phyloP scores from a whole-genome alignment of 2,888 invertebrate species.

The Teinopalpus imperialis region DNA sequence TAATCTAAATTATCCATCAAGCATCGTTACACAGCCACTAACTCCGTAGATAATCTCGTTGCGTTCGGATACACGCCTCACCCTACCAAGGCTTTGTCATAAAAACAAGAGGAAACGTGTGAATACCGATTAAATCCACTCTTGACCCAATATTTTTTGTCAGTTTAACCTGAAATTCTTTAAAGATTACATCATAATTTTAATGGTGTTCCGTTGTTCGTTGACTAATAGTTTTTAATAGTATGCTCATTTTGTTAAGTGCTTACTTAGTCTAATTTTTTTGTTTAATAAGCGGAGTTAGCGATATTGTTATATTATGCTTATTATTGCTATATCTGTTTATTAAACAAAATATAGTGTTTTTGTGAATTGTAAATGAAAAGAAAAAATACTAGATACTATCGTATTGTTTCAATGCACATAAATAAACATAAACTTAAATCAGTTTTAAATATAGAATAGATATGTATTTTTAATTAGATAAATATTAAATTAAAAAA shows the following conservation, averaged over 20 bases:
- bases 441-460: too few relatives aligned
- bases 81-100: neutral
- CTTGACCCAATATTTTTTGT: constrained; percentile 20
- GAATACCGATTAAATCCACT: constrained; percentile 17
- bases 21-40: constrained; percentile 32
- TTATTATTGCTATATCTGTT: too few relatives aligned
- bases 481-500: too few relatives aligned
- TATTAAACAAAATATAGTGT: too few relatives aligned
- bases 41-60: constrained; percentile 12
- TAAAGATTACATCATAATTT: constrained; percentile 1
- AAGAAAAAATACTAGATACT: too few relatives aligned
- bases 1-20: constrained; percentile 45
- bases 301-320: too few relatives aligned
- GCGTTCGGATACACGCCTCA: neutral
- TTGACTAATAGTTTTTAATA: constrained; percentile 4
- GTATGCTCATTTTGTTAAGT: neutral
- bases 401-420: too few relatives aligned
- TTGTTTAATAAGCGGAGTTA: too few relatives aligned
- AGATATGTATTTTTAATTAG: too few relatives aligned
- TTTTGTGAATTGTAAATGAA: too few relatives aligned
- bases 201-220: neutral
- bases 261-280: too few relatives aligned
- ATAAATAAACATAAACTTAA: too few relatives aligned
- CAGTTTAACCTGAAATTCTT: neutral
- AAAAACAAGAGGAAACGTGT: constrained; percentile 26